Base-by-base conservation (phyloP, 2,797 vertebrate genomes). In the Okamejei kenojei region DNA sequence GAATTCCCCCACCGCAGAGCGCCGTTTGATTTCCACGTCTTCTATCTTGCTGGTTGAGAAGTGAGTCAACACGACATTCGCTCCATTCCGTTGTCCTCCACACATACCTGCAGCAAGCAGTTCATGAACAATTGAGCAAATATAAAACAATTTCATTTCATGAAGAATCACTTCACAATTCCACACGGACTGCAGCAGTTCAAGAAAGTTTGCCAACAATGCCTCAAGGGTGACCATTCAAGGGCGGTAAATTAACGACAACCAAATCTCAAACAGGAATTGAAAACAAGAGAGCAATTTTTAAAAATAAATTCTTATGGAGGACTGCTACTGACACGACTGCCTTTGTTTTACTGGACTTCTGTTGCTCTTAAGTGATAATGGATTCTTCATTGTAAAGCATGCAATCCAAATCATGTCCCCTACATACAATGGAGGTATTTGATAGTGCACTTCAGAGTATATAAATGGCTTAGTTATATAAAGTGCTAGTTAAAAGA, bases 11-110 rank as follows among this genome's bases (percentile, higher is more conserved):
- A 3, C 98, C 98, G 0, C 98, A 99, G 0, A 99, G 96, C 0
- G 97, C 97, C 0, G 98, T 99, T 94, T 98, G 97, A 94, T 99
- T 99, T 93, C 97, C 96, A 11, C 98, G 95, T 58, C 98, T 96
- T 94, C 97, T 97, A 95, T 99, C 98, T 95, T 99, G 98, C 82
- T 99, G 98, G 94, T 97, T 98, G 1, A 99, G 97, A 94, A 99
- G 95, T 61, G 96, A 94, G 94, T 99, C 98, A 0, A 98, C 97
- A 0, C 97, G 96, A 93, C 98, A 99, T 93, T 99, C 98, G 0
- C 97, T 97, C 98, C 98, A 99, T 94, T 99, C 98, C 0, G 98
- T 97, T 86, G 97, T 97, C 93, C 97, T 97, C 98, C 98, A 99
- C 61, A 96, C 96, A 35, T 98, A 98, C 93, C 98, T 99, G 90